These are phyloP conservation scores for Taphrorychus bicolor DNA, from an alignment of 2,888 invertebrate species.

Conservation along the genomic window DNA sequence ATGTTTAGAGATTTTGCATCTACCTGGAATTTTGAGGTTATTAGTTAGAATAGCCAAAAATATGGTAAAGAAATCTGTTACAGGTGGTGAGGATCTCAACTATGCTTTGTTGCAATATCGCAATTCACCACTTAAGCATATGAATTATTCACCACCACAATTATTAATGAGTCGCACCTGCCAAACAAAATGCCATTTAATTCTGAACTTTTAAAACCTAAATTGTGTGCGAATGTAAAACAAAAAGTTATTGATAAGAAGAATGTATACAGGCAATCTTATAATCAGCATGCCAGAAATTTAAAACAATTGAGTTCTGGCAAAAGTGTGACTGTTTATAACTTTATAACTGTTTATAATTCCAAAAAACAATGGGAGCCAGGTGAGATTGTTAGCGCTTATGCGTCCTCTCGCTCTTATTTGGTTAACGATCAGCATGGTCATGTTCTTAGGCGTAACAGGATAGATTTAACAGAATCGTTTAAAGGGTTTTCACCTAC, in stretches of 20 bases:
- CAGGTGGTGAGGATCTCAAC: not conserved
- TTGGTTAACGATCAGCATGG: not conserved
- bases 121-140: conserved; percentile 21
- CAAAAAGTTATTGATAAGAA: conserved; percentile 14
- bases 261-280: not conserved
- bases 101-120: conserved; percentile 19
- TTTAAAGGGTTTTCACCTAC: not conserved
- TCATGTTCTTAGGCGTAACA: not conserved
- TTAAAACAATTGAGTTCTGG: not conserved
- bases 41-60: not conserved
- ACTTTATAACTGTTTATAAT: too few relatives aligned
- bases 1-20: not conserved
- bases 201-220: conserved; percentile 21
- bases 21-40: not conserved
- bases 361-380: not conserved
- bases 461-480: conserved; percentile 5
- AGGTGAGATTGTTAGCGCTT: not conserved
- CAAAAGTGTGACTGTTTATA: not conserved
- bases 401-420: not conserved
- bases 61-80: not conserved
- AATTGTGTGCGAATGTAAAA: conserved; percentile 12
- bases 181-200: conserved; percentile 30
- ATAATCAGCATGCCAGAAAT: conserved; percentile 3
- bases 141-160: conserved; percentile 21
- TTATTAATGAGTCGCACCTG: conserved; percentile 23